Evolutionary conservation across 2,797 vertebrate genomes (phyloP).

Genomic region (Malurus leucopterus): DNA sequence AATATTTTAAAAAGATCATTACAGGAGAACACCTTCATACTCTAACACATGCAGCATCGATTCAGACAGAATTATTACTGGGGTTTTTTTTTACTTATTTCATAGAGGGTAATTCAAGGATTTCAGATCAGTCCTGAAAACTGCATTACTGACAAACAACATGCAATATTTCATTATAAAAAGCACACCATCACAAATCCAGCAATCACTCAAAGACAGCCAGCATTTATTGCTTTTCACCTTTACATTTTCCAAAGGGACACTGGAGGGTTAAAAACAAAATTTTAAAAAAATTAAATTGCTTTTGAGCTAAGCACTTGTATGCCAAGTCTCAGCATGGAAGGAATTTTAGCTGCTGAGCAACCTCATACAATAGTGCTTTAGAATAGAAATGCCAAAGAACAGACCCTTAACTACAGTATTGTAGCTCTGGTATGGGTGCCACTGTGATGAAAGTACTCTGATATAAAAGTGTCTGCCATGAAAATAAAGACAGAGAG

Average conservation of each 20-base stretch:
- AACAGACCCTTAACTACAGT: conserved; percentile 69
- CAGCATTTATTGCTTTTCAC: not conserved
- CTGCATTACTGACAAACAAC: not conserved
- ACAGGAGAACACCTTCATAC: not conserved
- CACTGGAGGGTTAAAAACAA: conserved; percentile 24
- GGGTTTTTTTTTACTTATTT: not conserved
- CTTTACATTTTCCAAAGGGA: not conserved
- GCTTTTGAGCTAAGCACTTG: conserved; percentile 53
- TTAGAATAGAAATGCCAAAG: conserved; percentile 66
- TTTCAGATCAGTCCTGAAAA: not conserved
- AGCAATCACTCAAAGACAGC: not conserved
- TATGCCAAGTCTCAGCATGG: conserved; percentile 68
- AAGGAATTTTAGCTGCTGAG: conserved; percentile 68
- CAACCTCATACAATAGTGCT: conserved; percentile 67
- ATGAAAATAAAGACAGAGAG: conserved; percentile 67
- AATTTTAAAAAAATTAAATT: conserved; percentile 59
- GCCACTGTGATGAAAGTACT: conserved; percentile 69
- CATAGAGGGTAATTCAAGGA: not conserved
- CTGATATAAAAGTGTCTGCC: conserved; percentile 69
- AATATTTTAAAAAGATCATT: not conserved
- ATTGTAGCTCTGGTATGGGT: conserved; percentile 68
- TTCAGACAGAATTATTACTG: not conserved
- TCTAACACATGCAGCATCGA: not conserved
- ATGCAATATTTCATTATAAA: not conserved
- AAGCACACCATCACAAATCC: not conserved